Evolutionary conservation across 2,888 invertebrate genomes (phyloP).

Genomic region (Drosophila pullipes): DNA sequence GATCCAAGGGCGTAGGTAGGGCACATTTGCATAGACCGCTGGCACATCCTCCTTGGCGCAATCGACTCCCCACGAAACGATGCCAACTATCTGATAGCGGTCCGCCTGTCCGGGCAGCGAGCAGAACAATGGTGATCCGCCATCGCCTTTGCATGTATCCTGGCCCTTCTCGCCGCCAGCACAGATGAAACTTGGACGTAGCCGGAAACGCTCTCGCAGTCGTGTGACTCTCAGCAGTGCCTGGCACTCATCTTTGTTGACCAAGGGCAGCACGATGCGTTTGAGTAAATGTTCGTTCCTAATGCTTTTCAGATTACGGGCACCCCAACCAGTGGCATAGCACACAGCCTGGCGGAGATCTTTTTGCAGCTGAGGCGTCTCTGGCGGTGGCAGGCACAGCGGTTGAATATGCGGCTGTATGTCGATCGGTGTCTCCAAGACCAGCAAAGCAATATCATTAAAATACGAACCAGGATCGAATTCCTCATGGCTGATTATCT

Average conservation of each 20-base stretch:
- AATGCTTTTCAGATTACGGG: conserved; percentile 82
- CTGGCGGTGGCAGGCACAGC: conserved; percentile 88
- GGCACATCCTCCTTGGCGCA: conserved; percentile 89
- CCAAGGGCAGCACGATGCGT: conserved; percentile 89
- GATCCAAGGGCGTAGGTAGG: conserved; percentile 89
- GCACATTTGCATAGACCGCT: conserved; percentile 91
- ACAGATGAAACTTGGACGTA: conserved; percentile 90
- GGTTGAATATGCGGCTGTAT: conserved; percentile 89
- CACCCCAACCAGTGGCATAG: conserved; percentile 80
- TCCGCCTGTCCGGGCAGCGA: conserved; percentile 81
- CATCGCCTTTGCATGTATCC: conserved; percentile 87
- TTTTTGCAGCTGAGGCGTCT: conserved; percentile 58
- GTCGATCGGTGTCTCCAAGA: conserved; percentile 88
- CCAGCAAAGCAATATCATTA: conserved; percentile 91
- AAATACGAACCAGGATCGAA: conserved; percentile 88
- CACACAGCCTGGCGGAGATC: conserved; percentile 82
- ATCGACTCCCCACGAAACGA: conserved; percentile 90
- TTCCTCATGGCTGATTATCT: conserved; percentile 83
- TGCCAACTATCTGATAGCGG: conserved; percentile 73
- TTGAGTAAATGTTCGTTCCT: conserved; percentile 87
- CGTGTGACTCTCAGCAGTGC: conserved; percentile 87
- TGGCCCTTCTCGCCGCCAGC: conserved; percentile 91
- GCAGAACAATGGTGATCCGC: conserved; percentile 92
- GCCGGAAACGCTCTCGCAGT: conserved; percentile 88
- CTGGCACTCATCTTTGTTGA: conserved; percentile 86